These are phyloP conservation scores for Halichondria panicea DNA, from an alignment of 37 sponge, comb jelly and placozoan species.

Conservation along the genomic window DNA sequence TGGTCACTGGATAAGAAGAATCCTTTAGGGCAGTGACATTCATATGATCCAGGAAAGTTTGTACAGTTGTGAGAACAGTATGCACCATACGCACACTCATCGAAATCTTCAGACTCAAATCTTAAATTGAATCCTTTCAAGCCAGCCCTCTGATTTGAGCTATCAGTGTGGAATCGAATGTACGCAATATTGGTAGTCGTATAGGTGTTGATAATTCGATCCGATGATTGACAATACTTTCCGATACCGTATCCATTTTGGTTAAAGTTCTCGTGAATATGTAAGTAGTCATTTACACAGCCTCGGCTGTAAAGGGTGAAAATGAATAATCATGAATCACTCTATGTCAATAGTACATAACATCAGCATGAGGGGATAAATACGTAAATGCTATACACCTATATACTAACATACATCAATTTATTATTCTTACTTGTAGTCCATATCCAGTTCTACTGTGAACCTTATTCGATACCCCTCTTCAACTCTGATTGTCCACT, in stretches of 20 bases:
- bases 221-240: not conserved
- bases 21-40: slow-evolving; percentile 47
- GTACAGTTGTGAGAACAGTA: slow-evolving; percentile 49
- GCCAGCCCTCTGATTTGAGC: not conserved
- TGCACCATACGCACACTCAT: slow-evolving; percentile 49
- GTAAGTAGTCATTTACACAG: not conserved
- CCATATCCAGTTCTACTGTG: not conserved
- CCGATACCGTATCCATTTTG: not conserved
- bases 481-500: slow-evolving; percentile 24
- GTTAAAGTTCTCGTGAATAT: not conserved
- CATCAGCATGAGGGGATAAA: no score
- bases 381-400: no score
- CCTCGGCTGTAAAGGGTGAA: not conserved
- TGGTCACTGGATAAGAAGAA: slow-evolving; percentile 47
- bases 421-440: slow-evolving; percentile 3
- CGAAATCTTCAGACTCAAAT: slow-evolving; percentile 18
- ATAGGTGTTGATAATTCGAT: no score
- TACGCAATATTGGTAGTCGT: no score
- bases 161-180: slow-evolving; percentile 9
- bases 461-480: slow-evolving; percentile 6
- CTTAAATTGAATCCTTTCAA: slow-evolving; percentile 5
- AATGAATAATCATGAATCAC: not conserved
- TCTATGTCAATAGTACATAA: no score
- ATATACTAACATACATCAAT: no score
- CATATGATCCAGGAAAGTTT: slow-evolving; percentile 42